Percentiles rank a stretch among this genome's conserved stretches.
Conservation (phyloP, 2,888 invertebrate genomes). For the Yponomeuta evonymella region DNA sequence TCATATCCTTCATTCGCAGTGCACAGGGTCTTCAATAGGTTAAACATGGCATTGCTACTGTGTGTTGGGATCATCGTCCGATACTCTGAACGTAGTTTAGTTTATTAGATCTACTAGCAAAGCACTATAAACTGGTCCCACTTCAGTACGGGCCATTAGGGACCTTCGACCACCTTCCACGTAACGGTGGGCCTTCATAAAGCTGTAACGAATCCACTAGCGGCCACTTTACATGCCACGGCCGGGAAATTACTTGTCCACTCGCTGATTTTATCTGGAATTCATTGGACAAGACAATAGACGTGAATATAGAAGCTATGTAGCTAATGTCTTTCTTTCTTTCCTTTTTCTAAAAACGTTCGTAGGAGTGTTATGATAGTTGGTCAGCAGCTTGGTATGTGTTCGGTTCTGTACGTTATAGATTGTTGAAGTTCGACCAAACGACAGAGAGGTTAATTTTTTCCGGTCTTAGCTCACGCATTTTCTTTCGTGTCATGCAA, state of each 20-base stretch:
- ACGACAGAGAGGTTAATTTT: too few relatives aligned
- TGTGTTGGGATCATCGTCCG: too few relatives aligned
- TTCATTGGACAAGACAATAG: neutral
- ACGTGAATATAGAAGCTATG: neutral
- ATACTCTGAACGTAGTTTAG: too few relatives aligned
- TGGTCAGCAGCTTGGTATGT: neutral
- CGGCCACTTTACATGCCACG: neutral
- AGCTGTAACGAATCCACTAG: neutral
- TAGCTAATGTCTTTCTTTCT: neutral
- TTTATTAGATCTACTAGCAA: too few relatives aligned
- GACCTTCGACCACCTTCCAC: neutral
- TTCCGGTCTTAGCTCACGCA: too few relatives aligned
- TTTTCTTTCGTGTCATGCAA: too few relatives aligned
- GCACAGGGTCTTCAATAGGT: too few relatives aligned
- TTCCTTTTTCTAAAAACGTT: too few relatives aligned
- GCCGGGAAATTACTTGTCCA: neutral
- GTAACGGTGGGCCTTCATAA: constrained; percentile 1
- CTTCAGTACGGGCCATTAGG: neutral
- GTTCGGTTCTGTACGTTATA: too few relatives aligned
- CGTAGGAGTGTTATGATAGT: neutral
- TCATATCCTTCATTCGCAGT: too few relatives aligned
- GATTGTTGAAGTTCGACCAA: too few relatives aligned
- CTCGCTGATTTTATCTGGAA: neutral
- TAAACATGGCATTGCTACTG: too few relatives aligned
- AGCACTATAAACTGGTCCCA: neutral